These are phyloP conservation scores for Magallana nippona DNA, from an alignment of 2,888 invertebrate genomes.

Conservation along the genomic window DNA sequence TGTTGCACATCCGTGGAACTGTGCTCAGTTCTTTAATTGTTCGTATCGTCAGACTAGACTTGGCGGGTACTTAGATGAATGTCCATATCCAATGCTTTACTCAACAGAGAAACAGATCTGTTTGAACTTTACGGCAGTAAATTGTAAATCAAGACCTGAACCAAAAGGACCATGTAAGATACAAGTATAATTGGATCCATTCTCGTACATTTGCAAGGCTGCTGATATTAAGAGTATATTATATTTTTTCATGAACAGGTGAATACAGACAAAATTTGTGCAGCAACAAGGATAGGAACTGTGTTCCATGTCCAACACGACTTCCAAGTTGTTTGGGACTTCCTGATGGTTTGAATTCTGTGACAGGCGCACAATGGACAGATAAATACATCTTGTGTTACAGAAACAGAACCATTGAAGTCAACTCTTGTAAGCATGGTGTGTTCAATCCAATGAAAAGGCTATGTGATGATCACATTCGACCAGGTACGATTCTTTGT, in stretches of 20 bases:
- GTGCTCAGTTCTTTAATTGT: conserved; percentile 61
- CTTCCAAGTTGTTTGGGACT: conserved; percentile 61
- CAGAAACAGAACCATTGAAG: conserved; percentile 56
- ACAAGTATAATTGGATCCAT: not conserved
- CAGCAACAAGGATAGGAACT: conserved; percentile 30
- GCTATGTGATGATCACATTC: conserved; percentile 52
- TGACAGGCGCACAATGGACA: conserved; percentile 53
- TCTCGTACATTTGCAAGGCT: too few relatives aligned
- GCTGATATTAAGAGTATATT: too few relatives aligned
- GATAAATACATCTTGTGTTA: conserved; percentile 55
- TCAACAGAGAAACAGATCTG: conserved; percentile 52
- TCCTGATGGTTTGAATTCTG: conserved; percentile 55
- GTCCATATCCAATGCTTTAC: conserved; percentile 60
- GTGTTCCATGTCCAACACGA: conserved; percentile 58
- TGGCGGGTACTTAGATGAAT: conserved; percentile 59
- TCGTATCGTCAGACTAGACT: conserved; percentile 52
- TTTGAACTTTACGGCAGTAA: conserved; percentile 56
- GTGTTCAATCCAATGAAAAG: conserved; percentile 60
- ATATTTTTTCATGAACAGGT: conserved; percentile 11
- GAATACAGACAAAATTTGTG: conserved; percentile 44
- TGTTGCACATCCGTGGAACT: conserved; percentile 55
- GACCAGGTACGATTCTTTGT: not conserved
- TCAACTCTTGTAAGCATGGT: conserved; percentile 58
- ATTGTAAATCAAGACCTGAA: conserved; percentile 58
- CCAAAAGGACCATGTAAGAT: conserved; percentile 63